These are phyloP conservation scores for Psittacara wagleri DNA, from an alignment of 2,113 vertebrate species.

Conservation along the genomic window DNA sequence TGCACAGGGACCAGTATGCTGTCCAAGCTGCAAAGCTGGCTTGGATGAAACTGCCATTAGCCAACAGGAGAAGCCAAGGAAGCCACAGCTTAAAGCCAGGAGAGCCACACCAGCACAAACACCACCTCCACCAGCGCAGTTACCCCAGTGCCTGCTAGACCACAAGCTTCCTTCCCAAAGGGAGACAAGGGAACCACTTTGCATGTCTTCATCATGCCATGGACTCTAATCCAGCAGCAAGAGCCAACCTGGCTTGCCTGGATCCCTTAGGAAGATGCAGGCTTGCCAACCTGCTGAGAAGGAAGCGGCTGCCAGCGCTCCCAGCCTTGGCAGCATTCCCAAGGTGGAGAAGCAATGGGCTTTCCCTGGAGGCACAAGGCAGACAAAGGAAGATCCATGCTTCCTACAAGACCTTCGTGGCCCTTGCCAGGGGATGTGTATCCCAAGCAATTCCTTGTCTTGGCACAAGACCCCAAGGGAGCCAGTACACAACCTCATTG, in stretches of 20 bases:
- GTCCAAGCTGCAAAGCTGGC: neutral
- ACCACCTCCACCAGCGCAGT: fast-evolving
- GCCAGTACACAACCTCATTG: fast-evolving
- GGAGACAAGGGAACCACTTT: neutral
- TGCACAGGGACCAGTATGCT: neutral
- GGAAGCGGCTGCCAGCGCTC: neutral
- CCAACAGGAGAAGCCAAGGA: neutral
- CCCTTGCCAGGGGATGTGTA: neutral
- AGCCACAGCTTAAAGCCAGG: neutral
- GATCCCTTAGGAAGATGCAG: neutral
- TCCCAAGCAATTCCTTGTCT: fast-evolving
- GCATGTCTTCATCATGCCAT: slow-evolving; percentile 15
- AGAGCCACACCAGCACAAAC: neutral
- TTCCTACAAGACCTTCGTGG: neutral
- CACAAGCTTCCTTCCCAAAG: neutral
- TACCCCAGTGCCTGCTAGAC: fast-evolving
- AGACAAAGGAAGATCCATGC: neutral
- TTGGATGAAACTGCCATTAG: neutral
- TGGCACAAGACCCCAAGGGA: fast-evolving
- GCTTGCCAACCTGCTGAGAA: slow-evolving; percentile 57
- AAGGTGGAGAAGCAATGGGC: slow-evolving; percentile 42
- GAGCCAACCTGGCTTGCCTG: slow-evolving; percentile 38
- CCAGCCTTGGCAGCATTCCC: slow-evolving; percentile 59
- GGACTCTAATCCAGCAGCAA: neutral
- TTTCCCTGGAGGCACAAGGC: slow-evolving; percentile 34